These are phyloP conservation scores for Threskiornis aethiopicus DNA, from an alignment of 2,797 vertebrate genomes.

Conservation along the genomic window DNA sequence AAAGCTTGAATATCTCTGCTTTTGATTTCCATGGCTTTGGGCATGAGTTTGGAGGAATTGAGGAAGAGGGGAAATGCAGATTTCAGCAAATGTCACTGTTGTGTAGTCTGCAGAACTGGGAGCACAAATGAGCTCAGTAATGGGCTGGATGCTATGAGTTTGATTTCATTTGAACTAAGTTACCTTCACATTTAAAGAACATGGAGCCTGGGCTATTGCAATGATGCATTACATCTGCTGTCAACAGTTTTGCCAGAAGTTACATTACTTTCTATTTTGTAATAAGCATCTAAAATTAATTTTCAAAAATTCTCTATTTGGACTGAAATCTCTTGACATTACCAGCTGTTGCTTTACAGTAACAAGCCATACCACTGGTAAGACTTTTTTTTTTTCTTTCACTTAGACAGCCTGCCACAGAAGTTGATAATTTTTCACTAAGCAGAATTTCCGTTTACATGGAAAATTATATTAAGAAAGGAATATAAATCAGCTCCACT, in stretches of 20 bases:
- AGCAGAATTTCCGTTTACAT: background rate
- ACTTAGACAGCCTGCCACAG: background rate
- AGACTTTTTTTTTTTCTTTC: background rate
- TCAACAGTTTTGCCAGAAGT: background rate
- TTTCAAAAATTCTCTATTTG: background rate
- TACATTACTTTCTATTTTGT: background rate
- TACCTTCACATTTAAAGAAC: background rate
- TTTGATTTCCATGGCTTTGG: background rate
- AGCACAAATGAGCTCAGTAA: background rate
- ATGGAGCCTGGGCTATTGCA: background rate
- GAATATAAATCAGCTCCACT: background rate
- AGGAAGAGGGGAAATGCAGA: fast-evolving
- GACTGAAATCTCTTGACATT: background rate
- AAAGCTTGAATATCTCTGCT: background rate
- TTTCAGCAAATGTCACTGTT: background rate
- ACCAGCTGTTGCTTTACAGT: background rate
- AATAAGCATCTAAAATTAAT: background rate
- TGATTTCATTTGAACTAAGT: background rate
- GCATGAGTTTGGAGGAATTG: fast-evolving
- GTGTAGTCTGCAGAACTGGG: background rate
- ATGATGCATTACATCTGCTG: background rate
- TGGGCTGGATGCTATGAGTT: fast-evolving
- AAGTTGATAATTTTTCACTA: background rate
- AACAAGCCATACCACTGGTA: background rate
- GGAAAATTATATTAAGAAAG: background rate